These are phyloP conservation scores for Paramisgurnus dabryanus DNA, from an alignment of 2,113 vertebrate species.

Conservation along the genomic window DNA sequence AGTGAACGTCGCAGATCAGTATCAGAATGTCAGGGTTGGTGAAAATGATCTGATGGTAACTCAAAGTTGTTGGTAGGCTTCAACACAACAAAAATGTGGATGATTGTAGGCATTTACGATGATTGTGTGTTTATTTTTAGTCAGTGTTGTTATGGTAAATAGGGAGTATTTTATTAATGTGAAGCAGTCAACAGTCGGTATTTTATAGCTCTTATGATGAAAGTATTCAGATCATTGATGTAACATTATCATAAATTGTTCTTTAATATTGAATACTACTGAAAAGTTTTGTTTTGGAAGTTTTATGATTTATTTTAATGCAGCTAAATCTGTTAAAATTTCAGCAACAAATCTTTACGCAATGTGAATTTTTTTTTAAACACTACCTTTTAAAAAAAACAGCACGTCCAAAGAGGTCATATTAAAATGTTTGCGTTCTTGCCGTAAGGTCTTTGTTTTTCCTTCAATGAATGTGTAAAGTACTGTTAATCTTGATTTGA, in stretches of 20 bases:
- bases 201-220: background rate
- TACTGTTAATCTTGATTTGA: background rate
- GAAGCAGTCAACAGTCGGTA: background rate
- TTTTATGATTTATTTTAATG: too few species aligned
- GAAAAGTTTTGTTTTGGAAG: background rate
- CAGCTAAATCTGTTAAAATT: background rate
- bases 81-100: background rate
- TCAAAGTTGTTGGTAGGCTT: background rate
- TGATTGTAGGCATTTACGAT: background rate
- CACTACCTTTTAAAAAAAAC: background rate
- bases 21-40: too few species aligned
- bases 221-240: background rate
- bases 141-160: too few species aligned
- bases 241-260: background rate
- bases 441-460: background rate
- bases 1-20: too few species aligned
- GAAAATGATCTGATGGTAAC: too few species aligned
- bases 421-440: background rate
- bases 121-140: background rate
- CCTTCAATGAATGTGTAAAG: background rate
- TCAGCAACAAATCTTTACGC: background rate
- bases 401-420: background rate
- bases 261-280: background rate
- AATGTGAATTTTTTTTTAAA: background rate
- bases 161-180: background rate